Conservation (phyloP, 2,113 vertebrate species). For the Pseudorectes ferrugineus region DNA sequence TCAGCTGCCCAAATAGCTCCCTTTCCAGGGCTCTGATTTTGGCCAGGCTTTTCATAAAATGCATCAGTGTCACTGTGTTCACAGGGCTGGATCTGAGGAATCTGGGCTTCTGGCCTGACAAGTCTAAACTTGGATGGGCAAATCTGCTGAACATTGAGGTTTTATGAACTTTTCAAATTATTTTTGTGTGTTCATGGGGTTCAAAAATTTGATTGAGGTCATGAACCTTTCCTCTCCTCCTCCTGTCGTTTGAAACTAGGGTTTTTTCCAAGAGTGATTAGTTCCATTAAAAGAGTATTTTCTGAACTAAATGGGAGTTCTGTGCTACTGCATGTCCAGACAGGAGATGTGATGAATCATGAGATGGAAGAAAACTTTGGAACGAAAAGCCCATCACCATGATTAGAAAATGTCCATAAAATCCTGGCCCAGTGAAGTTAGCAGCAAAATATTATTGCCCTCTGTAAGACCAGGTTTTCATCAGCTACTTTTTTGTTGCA, state of each 20-base stretch:
- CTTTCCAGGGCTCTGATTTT: conserved; percentile 7
- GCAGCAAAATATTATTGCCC: not conserved
- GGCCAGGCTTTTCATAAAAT: not conserved
- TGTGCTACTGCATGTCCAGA: not conserved
- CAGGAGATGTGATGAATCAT: not conserved
- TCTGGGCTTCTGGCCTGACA: not conserved
- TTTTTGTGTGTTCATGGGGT: not conserved
- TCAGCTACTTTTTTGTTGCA: not conserved
- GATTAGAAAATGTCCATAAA: not conserved
- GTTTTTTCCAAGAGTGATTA: not conserved
- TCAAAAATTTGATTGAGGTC: not conserved
- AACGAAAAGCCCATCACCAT: not conserved
- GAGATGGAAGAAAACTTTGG: not conserved
- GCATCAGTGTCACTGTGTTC: not conserved
- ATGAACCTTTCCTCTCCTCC: not conserved
- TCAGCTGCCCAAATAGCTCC: conserved; percentile 4
- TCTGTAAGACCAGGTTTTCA: not conserved
- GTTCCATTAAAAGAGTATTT: conserved; percentile 17
- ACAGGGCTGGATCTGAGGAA: not conserved
- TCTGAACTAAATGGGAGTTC: not conserved
- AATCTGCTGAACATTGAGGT: not conserved
- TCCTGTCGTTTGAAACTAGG: not conserved
- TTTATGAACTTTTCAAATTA: not conserved
- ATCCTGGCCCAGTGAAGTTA: not conserved
- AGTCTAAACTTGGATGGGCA: not conserved